Percentiles rank a stretch among this genome's conserved stretches.
Conservation (phyloP, 1,140 invertebrate species). For the Cydia fagiglandana region DNA sequence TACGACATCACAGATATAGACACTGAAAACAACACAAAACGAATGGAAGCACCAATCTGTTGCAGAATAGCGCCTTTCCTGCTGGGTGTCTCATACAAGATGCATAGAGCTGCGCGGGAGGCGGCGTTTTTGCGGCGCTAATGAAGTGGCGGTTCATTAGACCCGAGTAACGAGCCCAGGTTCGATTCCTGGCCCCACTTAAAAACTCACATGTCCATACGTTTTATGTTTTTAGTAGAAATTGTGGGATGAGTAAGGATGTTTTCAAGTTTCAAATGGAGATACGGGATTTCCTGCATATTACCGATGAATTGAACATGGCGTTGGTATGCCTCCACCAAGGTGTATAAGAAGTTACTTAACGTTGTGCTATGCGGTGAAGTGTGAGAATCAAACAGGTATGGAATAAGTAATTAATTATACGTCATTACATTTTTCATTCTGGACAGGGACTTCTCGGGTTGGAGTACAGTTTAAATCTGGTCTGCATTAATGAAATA, state of each 20-base stretch:
- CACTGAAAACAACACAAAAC: not conserved
- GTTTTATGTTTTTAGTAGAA: conserved; percentile 23
- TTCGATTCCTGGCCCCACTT: conserved; percentile 38
- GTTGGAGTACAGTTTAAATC: too few relatives aligned
- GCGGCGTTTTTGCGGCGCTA: conserved; percentile 43
- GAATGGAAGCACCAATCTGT: not conserved
- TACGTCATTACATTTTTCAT: not conserved
- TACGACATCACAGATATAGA: too few relatives aligned
- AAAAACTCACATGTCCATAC: conserved; percentile 27
- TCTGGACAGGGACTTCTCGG: too few relatives aligned
- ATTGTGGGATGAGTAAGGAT: conserved; percentile 25
- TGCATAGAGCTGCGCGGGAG: conserved; percentile 53
- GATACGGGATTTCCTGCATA: conserved; percentile 12
- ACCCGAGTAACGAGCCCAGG: conserved; percentile 41
- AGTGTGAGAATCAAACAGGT: not conserved
- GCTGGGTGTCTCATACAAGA: conserved; percentile 62
- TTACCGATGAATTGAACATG: conserved; percentile 8
- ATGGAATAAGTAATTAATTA: not conserved
- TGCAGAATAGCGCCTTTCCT: conserved; percentile 42
- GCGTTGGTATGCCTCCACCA: not conserved
- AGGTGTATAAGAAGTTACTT: not conserved
- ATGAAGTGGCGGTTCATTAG: conserved; percentile 50
- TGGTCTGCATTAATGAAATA: too few relatives aligned
- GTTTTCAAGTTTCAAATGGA: conserved; percentile 19
- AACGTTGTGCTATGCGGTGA: not conserved